A percentile compares a stretch with the other conserved stretches of the same genome.
Conservation (phyloP, 2,888 invertebrate species). For the Eupithecia centaureata region DNA sequence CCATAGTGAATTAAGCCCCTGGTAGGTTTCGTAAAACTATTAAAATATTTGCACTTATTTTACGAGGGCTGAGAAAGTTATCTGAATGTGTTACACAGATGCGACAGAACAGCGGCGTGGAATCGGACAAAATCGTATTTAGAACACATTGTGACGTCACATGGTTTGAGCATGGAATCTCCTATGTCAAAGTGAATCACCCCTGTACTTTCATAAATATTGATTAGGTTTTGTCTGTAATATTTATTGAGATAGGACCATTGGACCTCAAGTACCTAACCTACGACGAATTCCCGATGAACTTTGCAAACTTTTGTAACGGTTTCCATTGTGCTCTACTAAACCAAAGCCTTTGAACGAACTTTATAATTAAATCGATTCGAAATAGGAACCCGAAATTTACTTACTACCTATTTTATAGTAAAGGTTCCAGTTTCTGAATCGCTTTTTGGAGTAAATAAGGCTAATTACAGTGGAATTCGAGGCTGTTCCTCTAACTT, state of each 20-base stretch:
- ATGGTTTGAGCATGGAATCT: too few relatives aligned
- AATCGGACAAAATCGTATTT: too few relatives aligned
- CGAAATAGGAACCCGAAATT: slow-evolving; percentile 43
- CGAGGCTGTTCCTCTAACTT: background rate
- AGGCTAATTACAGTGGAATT: background rate
- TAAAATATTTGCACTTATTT: too few relatives aligned
- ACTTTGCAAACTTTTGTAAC: slow-evolving; percentile 9
- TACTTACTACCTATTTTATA: slow-evolving; percentile 33
- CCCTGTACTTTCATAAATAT: too few relatives aligned
- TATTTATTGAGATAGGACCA: background rate
- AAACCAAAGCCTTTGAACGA: slow-evolving; percentile 43
- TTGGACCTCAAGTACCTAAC: background rate
- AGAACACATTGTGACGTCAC: too few relatives aligned
- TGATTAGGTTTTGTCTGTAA: too few relatives aligned
- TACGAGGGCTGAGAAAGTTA: too few relatives aligned
- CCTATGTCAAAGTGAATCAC: too few relatives aligned
- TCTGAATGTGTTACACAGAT: too few relatives aligned
- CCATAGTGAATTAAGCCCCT: too few relatives aligned
- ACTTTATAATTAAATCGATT: slow-evolving; percentile 62
- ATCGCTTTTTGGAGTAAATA: slow-evolving; percentile 9
- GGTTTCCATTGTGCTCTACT: slow-evolving; percentile 13
- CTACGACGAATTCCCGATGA: background rate
- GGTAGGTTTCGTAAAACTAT: too few relatives aligned
- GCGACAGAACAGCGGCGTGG: too few relatives aligned
- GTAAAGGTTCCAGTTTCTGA: slow-evolving; percentile 36